These are phyloP conservation scores for Dasyornis broadbenti DNA, from an alignment of 2,113 vertebrate genomes.

Conservation along the genomic window DNA sequence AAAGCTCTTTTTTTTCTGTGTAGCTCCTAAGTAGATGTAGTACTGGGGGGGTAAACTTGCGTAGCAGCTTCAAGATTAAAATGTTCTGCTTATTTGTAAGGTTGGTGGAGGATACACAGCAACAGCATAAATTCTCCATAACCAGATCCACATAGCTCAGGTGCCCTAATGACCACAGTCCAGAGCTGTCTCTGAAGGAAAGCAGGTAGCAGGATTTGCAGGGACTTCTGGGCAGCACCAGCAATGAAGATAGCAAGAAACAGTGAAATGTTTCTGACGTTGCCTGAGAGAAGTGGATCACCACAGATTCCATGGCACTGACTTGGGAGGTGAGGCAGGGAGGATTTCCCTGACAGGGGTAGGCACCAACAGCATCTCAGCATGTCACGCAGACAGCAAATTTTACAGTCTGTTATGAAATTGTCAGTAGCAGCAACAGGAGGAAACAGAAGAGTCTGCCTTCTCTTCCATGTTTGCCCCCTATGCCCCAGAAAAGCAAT, in stretches of 20 bases:
- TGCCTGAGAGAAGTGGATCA: neutral
- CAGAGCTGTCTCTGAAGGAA: neutral
- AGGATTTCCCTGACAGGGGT: neutral
- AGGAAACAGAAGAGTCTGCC: neutral
- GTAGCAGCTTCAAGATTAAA: neutral
- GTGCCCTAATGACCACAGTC: neutral
- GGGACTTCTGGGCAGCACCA: neutral
- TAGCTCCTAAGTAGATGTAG: neutral
- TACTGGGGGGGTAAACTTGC: neutral
- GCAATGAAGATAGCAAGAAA: neutral
- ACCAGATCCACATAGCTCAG: neutral
- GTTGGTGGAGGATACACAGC: neutral
- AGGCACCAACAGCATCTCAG: neutral
- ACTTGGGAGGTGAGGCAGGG: neutral
- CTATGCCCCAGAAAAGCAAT: rapidly evolving
- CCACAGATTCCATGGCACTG: neutral
- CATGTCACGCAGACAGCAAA: neutral
- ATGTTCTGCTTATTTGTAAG: neutral
- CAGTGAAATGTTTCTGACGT: neutral
- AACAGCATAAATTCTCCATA: neutral
- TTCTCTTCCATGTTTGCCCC: neutral
- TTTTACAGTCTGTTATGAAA: neutral
- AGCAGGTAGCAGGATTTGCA: neutral
- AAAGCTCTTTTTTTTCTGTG: neutral
- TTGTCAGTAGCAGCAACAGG: neutral